phyloP scores from a whole-genome alignment of 2,888 invertebrate species.

The Xiphydria camelus region DNA sequence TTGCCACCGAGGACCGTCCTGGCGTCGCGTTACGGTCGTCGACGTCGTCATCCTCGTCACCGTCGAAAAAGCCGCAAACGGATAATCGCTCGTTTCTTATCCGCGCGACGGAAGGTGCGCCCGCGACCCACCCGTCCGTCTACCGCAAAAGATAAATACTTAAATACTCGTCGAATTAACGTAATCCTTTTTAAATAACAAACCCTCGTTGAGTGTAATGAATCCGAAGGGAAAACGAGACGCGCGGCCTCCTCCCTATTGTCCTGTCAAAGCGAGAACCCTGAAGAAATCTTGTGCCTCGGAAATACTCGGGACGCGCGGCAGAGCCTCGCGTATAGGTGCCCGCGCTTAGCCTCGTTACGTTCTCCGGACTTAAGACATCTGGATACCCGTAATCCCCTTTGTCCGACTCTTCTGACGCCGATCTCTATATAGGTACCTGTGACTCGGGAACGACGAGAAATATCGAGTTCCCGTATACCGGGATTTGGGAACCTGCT shows the following conservation, averaged over 20 bases:
- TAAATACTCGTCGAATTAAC: slow-evolving; percentile 37
- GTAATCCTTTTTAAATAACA: slow-evolving; percentile 52
- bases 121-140: too few species aligned
- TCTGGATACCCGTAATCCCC: slow-evolving; percentile 53
- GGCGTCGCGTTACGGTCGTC: too few species aligned
- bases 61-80: slow-evolving; percentile 27
- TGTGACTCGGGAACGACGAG: slow-evolving; percentile 46
- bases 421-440: slow-evolving; percentile 32
- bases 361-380: slow-evolving; percentile 47
- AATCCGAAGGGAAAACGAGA: slow-evolving; percentile 33
- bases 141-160: slow-evolving; percentile 25
- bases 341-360: slow-evolving; percentile 41
- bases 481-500: slow-evolving; percentile 12
- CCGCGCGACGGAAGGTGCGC: slow-evolving; percentile 9
- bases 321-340: slow-evolving; percentile 10
- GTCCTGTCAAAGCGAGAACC: slow-evolving; percentile 14
- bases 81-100: slow-evolving; percentile 43
- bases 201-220: slow-evolving; percentile 50
- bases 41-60: too few species aligned
- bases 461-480: slow-evolving; percentile 46
- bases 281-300: slow-evolving; percentile 7
- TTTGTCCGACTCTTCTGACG: slow-evolving; percentile 43
- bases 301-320: slow-evolving; percentile 2
- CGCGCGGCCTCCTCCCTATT: slow-evolving; percentile 22
- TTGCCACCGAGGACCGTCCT: too few species aligned